Conservation (phyloP, 2,113 vertebrate genomes). For the Lepisosteus oculatus region DNA sequence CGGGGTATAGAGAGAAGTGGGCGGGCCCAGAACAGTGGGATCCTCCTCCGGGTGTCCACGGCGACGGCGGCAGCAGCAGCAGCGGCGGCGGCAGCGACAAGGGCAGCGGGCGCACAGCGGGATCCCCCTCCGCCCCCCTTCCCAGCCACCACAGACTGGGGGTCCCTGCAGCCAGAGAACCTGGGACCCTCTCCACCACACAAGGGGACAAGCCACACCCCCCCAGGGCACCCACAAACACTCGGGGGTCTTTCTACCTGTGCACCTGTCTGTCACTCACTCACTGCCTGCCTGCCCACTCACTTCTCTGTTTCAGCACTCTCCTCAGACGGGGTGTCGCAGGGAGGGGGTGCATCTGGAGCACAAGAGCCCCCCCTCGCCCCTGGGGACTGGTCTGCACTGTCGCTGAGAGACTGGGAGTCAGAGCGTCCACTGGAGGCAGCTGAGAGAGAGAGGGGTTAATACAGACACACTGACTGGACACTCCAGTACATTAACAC, state of each 20-base stretch:
- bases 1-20: slow-evolving; percentile 20
- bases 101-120: slow-evolving; percentile 61
- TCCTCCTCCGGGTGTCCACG: too few relatives aligned
- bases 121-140: slow-evolving; percentile 28
- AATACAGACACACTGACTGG: too few relatives aligned
- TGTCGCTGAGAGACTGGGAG: slow-evolving; percentile 39
- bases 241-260: background rate
- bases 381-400: slow-evolving; percentile 46
- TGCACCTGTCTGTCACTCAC: background rate
- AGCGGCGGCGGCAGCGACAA: slow-evolving; percentile 46
- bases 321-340: slow-evolving; percentile 63
- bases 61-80: slow-evolving; percentile 1
- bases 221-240: background rate
- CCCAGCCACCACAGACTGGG: slow-evolving; percentile 39
- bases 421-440: slow-evolving; percentile 46
- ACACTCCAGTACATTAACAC: too few relatives aligned
- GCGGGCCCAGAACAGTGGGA: slow-evolving; percentile 8
- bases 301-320: slow-evolving; percentile 75
- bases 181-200: background rate
- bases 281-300: slow-evolving; percentile 17
- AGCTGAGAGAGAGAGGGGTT: slow-evolving; percentile 29
- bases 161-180: slow-evolving; percentile 27
- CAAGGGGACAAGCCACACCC: background rate
- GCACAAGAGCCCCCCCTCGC: slow-evolving; percentile 14
- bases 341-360: slow-evolving; percentile 40